These are phyloP conservation scores for Meteorus cinctellus DNA, from an alignment of 2,888 invertebrate genomes.

Conservation along the genomic window DNA sequence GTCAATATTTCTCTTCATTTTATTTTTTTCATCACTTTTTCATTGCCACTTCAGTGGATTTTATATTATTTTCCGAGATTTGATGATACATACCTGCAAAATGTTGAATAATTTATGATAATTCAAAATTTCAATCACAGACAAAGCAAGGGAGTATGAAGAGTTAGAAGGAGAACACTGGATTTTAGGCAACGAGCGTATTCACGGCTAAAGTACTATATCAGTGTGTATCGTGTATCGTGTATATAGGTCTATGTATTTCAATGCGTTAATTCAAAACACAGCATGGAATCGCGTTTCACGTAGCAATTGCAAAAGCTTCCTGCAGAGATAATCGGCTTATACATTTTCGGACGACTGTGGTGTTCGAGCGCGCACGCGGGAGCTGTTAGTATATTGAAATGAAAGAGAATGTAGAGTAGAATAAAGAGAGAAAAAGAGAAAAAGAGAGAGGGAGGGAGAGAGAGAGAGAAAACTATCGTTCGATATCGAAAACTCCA, in stretches of 20 bases:
- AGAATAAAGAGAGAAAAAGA: background rate
- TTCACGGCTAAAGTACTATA: constrained; percentile 1
- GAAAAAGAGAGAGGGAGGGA: too few species aligned
- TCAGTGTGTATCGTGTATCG: background rate
- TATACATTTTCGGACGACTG: constrained; percentile 35
- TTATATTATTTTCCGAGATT: too few species aligned
- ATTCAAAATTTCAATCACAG: background rate
- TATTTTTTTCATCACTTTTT: too few species aligned
- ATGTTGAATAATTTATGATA: too few species aligned
- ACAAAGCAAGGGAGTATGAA: background rate
- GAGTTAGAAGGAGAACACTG: too few species aligned
- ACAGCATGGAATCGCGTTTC: constrained; percentile 41
- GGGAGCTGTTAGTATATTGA: background rate
- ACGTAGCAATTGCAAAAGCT: constrained; percentile 41
- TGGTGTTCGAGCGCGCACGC: constrained; percentile 24
- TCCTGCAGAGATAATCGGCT: constrained; percentile 43
- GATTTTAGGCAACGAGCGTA: background rate
- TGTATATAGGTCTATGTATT: background rate
- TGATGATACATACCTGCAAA: too few species aligned
- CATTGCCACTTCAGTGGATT: too few species aligned
- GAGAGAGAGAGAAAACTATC: background rate
- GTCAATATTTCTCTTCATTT: too few species aligned
- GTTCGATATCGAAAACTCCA: background rate
- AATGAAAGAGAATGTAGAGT: background rate
- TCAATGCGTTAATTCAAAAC: constrained; percentile 45